Base-by-base conservation (phyloP, 1,140 invertebrate species). In the Maconellicoccus hirsutus region DNA sequence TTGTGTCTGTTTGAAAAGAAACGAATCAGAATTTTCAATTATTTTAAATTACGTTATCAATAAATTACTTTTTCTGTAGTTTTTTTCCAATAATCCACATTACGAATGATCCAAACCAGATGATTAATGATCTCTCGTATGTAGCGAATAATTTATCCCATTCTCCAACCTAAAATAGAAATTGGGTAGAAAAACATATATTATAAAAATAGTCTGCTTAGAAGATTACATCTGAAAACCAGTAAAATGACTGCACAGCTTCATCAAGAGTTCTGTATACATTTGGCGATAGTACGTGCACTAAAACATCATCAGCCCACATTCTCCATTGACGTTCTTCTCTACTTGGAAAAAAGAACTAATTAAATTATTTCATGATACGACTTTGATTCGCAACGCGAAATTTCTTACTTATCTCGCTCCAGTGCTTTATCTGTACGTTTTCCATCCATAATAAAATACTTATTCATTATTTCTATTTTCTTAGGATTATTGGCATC, bases 231-330 rank as follows among this genome's bases (percentile, higher is more conserved):
- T 91, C 79, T 12, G 92, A 91, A 80, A 97, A 98, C 88, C 92
- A 94, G 73, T 88, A 85, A 78, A 98, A 98, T 0, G 94, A 89
- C 78, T 94, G 86, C 21, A 94, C 78, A 0, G 96, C 84, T 84
- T 99, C 97, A 3, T 79, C 78, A 3, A 83, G 79, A 0, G 91
- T 94, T 71, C 94, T 85, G 77, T 99, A 99, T 69, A 98, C 93
- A 82, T 99, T 99, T 12, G 97, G 97, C 2, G 96, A 98, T 59
- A 99, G 82, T 0, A 88, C 86, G 78, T 98, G 95, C 0, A 98
- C 93, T 10, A 97, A 83, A 66, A 89, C 86, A 69, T 87, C 84
- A 80, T 99, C 97, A 0, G 89, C 89, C 97, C 97, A 99, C 77
- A 89, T 86, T 73, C 97, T 83, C 96, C 96, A 98, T 78, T 94